Conservation (phyloP, 2,113 vertebrate genomes). For the Plecotus auritus region DNA sequence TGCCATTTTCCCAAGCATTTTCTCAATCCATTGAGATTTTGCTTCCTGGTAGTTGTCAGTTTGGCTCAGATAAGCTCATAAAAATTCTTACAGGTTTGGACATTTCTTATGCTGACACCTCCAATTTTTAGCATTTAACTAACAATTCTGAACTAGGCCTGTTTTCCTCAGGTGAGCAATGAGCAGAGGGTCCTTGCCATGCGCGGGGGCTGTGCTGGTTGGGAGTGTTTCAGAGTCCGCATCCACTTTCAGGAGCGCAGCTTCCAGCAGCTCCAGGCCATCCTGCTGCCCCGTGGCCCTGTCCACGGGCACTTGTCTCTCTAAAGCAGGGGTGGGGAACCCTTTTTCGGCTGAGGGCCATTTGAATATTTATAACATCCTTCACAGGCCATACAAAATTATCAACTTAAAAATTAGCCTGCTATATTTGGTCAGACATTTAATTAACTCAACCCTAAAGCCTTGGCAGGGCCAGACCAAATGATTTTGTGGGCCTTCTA, state of each 20-base stretch:
- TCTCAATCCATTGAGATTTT: background rate
- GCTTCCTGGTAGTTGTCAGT: background rate
- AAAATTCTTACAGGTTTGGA: background rate
- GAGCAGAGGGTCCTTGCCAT: background rate
- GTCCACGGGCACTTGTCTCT: background rate
- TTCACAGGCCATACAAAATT: no score
- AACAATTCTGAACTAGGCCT: conserved; percentile 50
- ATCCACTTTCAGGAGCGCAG: background rate
- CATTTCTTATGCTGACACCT: background rate
- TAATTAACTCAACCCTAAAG: no score
- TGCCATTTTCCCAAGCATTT: background rate
- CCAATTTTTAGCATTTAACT: conserved; percentile 69
- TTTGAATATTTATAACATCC: no score
- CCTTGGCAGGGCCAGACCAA: no score
- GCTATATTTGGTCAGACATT: no score
- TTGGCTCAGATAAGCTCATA: background rate
- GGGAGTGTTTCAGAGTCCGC: background rate
- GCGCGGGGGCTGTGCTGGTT: no score
- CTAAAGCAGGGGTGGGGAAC: background rate
- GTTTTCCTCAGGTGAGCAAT: background rate
- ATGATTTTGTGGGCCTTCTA: no score
- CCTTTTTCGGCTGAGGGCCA: no score
- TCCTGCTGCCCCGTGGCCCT: background rate
- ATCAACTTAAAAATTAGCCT: no score
- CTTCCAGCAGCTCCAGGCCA: background rate